Evolutionary conservation across 2,888 invertebrate genomes (phyloP), one percentile per base, ranked within the genome.

Genomic region (Eledone cirrhosa): DNA sequence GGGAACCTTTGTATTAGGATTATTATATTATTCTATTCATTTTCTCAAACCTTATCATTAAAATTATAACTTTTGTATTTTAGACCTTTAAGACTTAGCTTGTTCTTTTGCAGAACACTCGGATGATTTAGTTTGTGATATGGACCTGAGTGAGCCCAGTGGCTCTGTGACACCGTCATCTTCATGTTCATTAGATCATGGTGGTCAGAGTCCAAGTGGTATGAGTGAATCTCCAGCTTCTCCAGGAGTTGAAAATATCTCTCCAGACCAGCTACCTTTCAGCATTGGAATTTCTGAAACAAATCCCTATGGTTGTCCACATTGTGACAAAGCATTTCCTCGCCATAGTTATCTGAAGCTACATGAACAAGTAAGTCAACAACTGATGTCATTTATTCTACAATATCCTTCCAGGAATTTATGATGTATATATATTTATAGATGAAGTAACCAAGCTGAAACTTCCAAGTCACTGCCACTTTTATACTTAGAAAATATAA

Each of bases 321-420:
- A 95, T 92, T 97, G 97, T 92, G 95, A 96, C 89, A 95, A 96
- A 91, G 95, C 96, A 84, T 97, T 96, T 92, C 95, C 96, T 27
- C 93, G 96, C 85, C 94, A 95, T 84, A 95, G 95, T 83, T 95
- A 95, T 90, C 93, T 97, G 86, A 96, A 96, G 92, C 95, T 96
- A 92, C 97, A 97, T 93, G 96, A 97, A 92, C 96, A 96, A 95
- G 96, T 96, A 91, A 78, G 77, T 67, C 33, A 27, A 2, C 41
- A 41, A 41, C 41, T 41, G 41, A 41, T 41, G 41, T 41, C 5
- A 41, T 41, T 41, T 41, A 41, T 41, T 41, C 41, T 41, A 41
- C 41, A 41, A 41, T 41, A 41, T 41, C 41, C 41, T 41, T 41
- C 41, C 11, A 41, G 41, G 11, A 41, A 41, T 41, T 41, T 11